Percentiles rank a stretch among this genome's conserved stretches.
These are phyloP conservation scores for Philopotamus ludificatus DNA, from an alignment of 1,140 invertebrate species.

Conservation along the genomic window DNA sequence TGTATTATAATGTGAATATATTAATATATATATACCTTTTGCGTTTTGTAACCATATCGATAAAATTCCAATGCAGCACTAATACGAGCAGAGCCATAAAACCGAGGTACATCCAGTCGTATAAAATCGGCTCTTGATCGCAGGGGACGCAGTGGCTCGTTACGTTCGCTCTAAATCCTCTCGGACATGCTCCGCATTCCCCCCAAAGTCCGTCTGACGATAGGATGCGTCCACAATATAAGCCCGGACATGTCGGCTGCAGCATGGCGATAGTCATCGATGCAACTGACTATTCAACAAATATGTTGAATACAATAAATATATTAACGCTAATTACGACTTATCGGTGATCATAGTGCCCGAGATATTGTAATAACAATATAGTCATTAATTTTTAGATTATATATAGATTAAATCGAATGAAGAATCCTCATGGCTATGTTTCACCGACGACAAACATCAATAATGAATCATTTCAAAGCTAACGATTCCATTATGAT, in stretches of 20 bases:
- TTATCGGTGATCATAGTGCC: too few relatives aligned
- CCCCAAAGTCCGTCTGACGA: slow-evolving; percentile 68
- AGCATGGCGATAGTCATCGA: too few relatives aligned
- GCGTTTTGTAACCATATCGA: slow-evolving; percentile 77
- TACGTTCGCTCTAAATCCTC: slow-evolving; percentile 71
- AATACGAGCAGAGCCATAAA: slow-evolving; percentile 88
- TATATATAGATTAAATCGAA: too few relatives aligned
- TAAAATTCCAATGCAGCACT: slow-evolving; percentile 88
- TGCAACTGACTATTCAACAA: too few relatives aligned
- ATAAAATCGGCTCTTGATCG: slow-evolving; percentile 72
- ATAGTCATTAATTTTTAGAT: too few relatives aligned
- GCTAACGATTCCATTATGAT: too few relatives aligned
- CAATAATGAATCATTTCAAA: too few relatives aligned
- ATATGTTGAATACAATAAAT: too few relatives aligned
- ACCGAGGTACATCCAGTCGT: slow-evolving; percentile 91
- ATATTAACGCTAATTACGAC: too few relatives aligned
- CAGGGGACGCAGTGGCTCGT: slow-evolving; percentile 71
- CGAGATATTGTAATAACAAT: too few relatives aligned
- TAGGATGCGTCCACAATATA: slow-evolving; percentile 78
- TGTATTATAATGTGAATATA: neutral
- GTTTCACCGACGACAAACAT: too few relatives aligned
- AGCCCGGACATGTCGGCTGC: slow-evolving; percentile 69
- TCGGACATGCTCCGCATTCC: slow-evolving; percentile 81
- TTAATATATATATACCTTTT: slow-evolving; percentile 59
- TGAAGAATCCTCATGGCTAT: too few relatives aligned